phyloP scores from a whole-genome alignment of 2,113 vertebrate genomes.

The Daboia siamensis region DNA sequence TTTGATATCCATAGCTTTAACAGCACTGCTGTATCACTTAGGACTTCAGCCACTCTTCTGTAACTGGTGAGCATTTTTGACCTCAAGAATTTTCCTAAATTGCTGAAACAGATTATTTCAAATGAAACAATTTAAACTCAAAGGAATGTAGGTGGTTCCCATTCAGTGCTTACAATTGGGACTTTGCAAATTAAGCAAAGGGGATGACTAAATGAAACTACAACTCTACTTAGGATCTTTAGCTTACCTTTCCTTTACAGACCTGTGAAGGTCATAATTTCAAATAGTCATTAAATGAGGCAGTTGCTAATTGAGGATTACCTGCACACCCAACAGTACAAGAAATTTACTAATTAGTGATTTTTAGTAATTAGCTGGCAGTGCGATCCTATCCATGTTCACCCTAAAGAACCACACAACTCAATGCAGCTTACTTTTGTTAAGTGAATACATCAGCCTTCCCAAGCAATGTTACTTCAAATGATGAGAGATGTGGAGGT shows the following conservation, averaged over 20 bases:
- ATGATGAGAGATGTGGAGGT: neutral
- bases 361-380: neutral
- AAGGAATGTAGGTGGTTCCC: neutral
- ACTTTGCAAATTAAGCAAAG: neutral
- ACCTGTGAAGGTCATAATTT: neutral
- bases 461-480: neutral
- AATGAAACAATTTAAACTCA: neutral
- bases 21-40: neutral
- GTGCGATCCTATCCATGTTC: neutral
- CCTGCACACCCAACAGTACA: neutral
- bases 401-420: neutral
- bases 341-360: neutral
- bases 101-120: neutral
- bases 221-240: neutral
- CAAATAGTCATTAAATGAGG: neutral
- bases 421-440: neutral
- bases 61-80: neutral
- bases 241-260: neutral
- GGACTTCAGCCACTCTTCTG: neutral
- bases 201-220: neutral
- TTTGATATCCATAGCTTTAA: neutral
- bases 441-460: neutral
- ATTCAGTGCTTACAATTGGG: neutral
- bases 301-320: neutral
- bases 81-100: neutral